Conservation (phyloP, 2,888 invertebrate species). For the Papilio demoleus region DNA sequence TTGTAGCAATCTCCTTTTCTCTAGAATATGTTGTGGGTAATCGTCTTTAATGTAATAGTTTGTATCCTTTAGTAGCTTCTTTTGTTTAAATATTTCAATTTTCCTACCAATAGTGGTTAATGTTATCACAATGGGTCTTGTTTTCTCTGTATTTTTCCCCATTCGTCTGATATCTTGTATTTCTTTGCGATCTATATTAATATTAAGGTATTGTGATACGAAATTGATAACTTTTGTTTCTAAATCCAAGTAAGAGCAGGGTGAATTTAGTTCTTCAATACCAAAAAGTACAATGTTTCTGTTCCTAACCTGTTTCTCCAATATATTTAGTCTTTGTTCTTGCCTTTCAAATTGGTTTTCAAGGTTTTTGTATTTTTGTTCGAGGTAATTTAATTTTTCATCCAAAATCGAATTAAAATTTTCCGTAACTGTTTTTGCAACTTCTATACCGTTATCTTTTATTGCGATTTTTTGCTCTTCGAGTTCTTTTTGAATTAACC, state of each 20-base stretch:
- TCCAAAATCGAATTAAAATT: conserved; percentile 22
- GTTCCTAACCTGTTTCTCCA: too few species aligned
- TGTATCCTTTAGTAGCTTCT: conserved; percentile 35
- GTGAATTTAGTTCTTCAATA: too few species aligned
- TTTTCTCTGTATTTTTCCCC: conserved; percentile 35
- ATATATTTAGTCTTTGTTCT: too few species aligned
- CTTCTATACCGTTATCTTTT: not conserved
- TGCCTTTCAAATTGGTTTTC: too few species aligned
- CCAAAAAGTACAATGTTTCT: too few species aligned
- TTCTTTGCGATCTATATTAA: conserved; percentile 38
- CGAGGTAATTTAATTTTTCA: not conserved
- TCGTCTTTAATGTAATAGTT: conserved; percentile 43
- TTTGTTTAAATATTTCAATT: conserved; percentile 42
- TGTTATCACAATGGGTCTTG: conserved; percentile 33
- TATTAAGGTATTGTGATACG: too few species aligned
- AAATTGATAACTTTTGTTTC: too few species aligned
- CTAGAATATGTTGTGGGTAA: conserved; percentile 45
- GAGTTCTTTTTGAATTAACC: conserved; percentile 2
- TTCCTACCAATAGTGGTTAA: conserved; percentile 39
- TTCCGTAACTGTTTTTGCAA: too few species aligned
- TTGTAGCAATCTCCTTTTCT: conserved; percentile 45
- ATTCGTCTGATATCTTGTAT: conserved; percentile 42
- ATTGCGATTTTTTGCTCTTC: conserved; percentile 19
- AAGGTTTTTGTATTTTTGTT: conserved; percentile 12
- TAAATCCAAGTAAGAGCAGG: too few species aligned